phyloP scores from a whole-genome alignment of 1,140 invertebrate species.

The Drosophila truncata region DNA sequence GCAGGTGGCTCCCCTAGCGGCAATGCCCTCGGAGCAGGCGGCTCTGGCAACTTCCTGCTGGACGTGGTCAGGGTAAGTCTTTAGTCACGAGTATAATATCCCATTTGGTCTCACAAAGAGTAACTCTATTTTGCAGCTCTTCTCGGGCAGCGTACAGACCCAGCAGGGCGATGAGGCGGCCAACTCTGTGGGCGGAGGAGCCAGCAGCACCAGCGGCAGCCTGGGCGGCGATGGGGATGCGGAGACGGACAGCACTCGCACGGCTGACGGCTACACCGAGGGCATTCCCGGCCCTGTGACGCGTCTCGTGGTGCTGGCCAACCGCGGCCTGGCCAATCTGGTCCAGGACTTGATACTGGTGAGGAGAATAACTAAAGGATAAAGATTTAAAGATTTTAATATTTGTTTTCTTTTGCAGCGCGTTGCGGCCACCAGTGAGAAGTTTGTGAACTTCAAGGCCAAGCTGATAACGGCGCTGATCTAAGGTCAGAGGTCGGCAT shows the following conservation, averaged over 20 bases:
- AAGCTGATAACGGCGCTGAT: slow-evolving; percentile 94
- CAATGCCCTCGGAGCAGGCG: slow-evolving; percentile 87
- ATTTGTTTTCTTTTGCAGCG: slow-evolving; percentile 86
- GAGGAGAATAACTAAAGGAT: slow-evolving; percentile 66
- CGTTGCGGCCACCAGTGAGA: slow-evolving; percentile 93
- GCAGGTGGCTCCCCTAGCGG: slow-evolving; percentile 65
- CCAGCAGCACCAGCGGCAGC: slow-evolving; percentile 86
- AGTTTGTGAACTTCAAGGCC: slow-evolving; percentile 96
- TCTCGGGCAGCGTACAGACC: slow-evolving; percentile 89
- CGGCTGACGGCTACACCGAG: slow-evolving; percentile 89
- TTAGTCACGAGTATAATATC: no score
- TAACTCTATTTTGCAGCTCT: slow-evolving; percentile 86
- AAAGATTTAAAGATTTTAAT: background rate
- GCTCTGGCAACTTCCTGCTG: slow-evolving; percentile 94
- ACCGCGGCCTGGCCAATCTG: slow-evolving; percentile 92
- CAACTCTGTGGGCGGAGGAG: slow-evolving; percentile 86
- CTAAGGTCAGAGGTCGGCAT: slow-evolving; percentile 87
- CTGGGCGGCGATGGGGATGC: slow-evolving; percentile 83
- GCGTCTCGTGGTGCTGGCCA: slow-evolving; percentile 93
- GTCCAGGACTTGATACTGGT: slow-evolving; percentile 94
- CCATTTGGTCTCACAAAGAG: no score
- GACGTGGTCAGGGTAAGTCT: slow-evolving; percentile 93
- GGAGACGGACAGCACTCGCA: slow-evolving; percentile 82
- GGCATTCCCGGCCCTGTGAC: slow-evolving; percentile 94
- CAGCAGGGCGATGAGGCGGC: slow-evolving; percentile 87